phyloP scores from a whole-genome alignment of 2,797 vertebrate genomes.

The Sparidentex hasta region DNA sequence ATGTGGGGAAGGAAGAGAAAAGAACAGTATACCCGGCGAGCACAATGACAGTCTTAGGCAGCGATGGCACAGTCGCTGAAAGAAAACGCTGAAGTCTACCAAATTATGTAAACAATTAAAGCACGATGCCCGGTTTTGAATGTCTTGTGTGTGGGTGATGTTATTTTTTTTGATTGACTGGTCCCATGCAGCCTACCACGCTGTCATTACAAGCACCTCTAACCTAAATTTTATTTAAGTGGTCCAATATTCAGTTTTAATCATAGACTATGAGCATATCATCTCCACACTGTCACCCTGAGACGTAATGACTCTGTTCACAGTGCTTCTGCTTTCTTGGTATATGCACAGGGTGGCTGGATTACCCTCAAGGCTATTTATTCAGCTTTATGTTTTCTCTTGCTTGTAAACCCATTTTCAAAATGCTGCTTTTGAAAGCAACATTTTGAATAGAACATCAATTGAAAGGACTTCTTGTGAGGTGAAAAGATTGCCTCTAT shows the following conservation, averaged over 20 bases:
- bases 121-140: constrained; percentile 47
- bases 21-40: constrained; percentile 59
- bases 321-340: neutral
- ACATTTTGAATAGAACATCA: neutral
- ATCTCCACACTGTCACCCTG: constrained; percentile 4
- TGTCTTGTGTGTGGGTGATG: constrained; percentile 58
- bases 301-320: constrained; percentile 31
- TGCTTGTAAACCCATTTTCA: constrained; percentile 2
- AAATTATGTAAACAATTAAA: constrained; percentile 76
- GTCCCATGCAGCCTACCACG: constrained; percentile 19
- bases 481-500: neutral
- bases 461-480: neutral
- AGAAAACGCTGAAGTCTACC: constrained; percentile 60
- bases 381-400: constrained; percentile 24
- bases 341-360: constrained; percentile 10
- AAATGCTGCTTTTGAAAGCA: constrained; percentile 16
- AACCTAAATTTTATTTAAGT: constrained; percentile 36
- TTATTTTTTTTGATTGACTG: constrained; percentile 63
- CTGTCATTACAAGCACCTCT: constrained; percentile 50
- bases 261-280: constrained; percentile 8
- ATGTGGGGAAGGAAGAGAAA: constrained; percentile 65
- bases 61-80: constrained; percentile 50
- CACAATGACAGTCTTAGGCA: constrained; percentile 75
- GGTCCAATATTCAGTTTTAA: constrained; percentile 1
- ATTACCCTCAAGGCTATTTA: constrained; percentile 35